Percentiles rank a stretch among this genome's conserved stretches.
phyloP scores from a whole-genome alignment of 2,888 invertebrate species.

The Perizoma affinitatum region DNA sequence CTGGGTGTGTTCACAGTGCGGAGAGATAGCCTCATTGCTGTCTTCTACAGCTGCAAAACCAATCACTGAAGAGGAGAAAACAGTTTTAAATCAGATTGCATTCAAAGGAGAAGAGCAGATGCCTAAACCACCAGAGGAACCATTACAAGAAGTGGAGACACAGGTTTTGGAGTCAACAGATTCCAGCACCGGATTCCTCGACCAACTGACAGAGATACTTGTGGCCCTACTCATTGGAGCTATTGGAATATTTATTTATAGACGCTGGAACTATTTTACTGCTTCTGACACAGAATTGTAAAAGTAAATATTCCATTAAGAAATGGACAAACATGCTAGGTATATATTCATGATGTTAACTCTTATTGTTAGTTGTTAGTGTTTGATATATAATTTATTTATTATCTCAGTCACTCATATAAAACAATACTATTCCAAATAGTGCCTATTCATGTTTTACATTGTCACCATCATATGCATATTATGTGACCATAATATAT shows the following conservation, averaged over 20 bases:
- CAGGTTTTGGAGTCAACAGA: conserved; percentile 70
- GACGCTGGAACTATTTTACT: conserved; percentile 68
- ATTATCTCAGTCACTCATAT: conserved; percentile 14
- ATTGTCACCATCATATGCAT: too few relatives aligned
- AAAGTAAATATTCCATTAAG: conserved; percentile 3
- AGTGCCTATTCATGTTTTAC: conserved; percentile 32
- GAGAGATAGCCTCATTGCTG: conserved; percentile 66
- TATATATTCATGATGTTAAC: conserved; percentile 20
- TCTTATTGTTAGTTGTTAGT: conserved; percentile 27
- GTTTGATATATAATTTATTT: conserved; percentile 33
- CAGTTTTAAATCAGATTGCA: conserved; percentile 77
- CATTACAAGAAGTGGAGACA: conserved; percentile 58
- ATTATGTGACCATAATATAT: too few relatives aligned
- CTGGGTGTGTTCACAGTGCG: conserved; percentile 74
- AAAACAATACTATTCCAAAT: conserved; percentile 13
- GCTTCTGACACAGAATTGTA: conserved; percentile 62
- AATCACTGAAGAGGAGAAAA: conserved; percentile 76
- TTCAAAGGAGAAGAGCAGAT: conserved; percentile 78
- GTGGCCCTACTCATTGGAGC: conserved; percentile 73
- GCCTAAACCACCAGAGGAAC: conserved; percentile 62
- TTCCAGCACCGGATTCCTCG: conserved; percentile 66
- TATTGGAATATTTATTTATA: conserved; percentile 73
- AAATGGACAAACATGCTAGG: conserved; percentile 13
- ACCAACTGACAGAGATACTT: conserved; percentile 73
- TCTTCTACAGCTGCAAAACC: conserved; percentile 78